A percentile compares a stretch with the other conserved stretches of the same genome.
Conservation (phyloP, 2,113 vertebrate species). For the Campylomormyrus tamandua region DNA sequence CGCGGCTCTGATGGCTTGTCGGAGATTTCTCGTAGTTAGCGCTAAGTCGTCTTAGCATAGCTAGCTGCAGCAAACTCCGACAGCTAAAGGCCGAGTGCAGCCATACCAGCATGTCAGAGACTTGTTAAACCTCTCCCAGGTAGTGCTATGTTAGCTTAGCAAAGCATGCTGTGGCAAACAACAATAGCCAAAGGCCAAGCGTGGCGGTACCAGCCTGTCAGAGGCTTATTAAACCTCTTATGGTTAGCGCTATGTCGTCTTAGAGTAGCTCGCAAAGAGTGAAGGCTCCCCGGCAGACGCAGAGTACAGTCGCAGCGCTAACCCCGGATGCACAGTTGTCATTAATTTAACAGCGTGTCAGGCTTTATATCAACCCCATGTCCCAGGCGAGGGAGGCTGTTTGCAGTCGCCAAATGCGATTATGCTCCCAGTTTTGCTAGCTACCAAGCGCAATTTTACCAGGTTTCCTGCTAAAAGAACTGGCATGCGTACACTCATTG, state of each 20-base stretch:
- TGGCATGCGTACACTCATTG: neutral
- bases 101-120: neutral
- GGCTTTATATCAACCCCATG: neutral
- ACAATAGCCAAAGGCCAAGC: neutral
- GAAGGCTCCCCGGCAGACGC: neutral
- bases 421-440: neutral
- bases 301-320: neutral
- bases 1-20: neutral
- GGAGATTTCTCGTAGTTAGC: neutral
- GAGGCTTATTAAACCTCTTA: neutral
- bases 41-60: neutral
- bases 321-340: neutral
- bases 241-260: neutral
- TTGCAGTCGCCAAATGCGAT: neutral
- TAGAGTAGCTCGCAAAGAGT: neutral
- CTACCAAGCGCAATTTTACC: neutral
- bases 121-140: neutral
- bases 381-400: neutral
- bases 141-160: too few species aligned
- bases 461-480: neutral
- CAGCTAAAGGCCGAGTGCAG: neutral
- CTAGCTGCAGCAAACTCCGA: neutral
- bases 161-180: too few species aligned
- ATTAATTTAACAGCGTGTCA: neutral
- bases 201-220: neutral